Conservation (phyloP, 2,888 invertebrate genomes). For the Drosophila emarginata region DNA sequence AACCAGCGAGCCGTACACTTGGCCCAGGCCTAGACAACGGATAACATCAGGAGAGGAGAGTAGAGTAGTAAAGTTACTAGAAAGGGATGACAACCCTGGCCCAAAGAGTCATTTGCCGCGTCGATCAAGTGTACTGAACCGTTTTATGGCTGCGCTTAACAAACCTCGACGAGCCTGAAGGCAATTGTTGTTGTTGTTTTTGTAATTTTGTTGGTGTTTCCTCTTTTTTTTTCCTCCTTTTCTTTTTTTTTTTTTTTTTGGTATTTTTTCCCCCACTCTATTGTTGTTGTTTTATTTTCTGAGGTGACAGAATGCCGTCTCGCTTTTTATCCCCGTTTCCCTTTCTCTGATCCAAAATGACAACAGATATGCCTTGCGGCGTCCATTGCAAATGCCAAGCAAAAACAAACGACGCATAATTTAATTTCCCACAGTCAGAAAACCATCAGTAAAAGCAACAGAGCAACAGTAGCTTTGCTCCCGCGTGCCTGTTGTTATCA, state of each 20-base stretch:
- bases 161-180: constrained; percentile 59
- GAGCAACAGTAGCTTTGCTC: constrained; percentile 12
- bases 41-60: not conserved
- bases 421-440: constrained; percentile 56
- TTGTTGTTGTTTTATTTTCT: constrained; percentile 22
- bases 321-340: too few relatives aligned
- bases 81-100: constrained; percentile 42
- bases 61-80: constrained; percentile 15
- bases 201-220: constrained; percentile 7
- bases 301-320: constrained; percentile 46
- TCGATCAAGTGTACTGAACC: constrained; percentile 77
- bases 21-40: constrained; percentile 50
- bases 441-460: constrained; percentile 9
- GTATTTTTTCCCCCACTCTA: not conserved
- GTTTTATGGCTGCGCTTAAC: constrained; percentile 76
- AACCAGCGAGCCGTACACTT: constrained; percentile 69
- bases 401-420: constrained; percentile 66
- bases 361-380: constrained; percentile 45
- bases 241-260: too few relatives aligned
- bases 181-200: constrained; percentile 48
- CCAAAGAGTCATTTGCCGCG: constrained; percentile 68
- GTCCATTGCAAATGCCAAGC: constrained; percentile 35
- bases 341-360: constrained; percentile 11
- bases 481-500: constrained; percentile 55
- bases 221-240: constrained; percentile 16